phyloP scores from a whole-genome alignment of 1,140 invertebrate species.

The Coenobita brevimanus region DNA sequence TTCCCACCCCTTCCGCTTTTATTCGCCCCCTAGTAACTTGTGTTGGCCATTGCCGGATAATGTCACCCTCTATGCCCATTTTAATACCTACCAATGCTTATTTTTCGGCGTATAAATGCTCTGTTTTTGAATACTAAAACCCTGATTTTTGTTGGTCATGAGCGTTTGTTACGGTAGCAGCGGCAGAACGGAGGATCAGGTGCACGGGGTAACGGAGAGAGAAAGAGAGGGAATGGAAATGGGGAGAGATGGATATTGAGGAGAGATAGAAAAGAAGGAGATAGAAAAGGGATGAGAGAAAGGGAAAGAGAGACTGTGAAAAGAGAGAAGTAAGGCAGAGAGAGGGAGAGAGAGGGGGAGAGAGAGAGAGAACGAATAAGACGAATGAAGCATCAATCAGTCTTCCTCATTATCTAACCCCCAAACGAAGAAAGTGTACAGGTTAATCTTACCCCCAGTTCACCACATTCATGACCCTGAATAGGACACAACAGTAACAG shows the following conservation, averaged over 20 bases:
- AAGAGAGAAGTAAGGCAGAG: too few relatives aligned
- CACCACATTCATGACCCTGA: too few relatives aligned
- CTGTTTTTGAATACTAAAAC: slow-evolving; percentile 56
- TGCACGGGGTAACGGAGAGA: neutral
- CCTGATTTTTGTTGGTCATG: slow-evolving; percentile 22
- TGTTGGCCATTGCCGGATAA: slow-evolving; percentile 29
- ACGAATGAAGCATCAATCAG: neutral
- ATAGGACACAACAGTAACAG: too few relatives aligned
- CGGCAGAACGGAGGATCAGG: neutral
- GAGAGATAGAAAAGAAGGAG: neutral
- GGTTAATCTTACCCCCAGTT: too few relatives aligned
- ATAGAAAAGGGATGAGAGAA: neutral
- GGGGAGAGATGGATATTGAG: neutral
- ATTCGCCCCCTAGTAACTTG: slow-evolving; percentile 9
- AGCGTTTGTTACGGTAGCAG: neutral
- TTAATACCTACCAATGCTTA: slow-evolving; percentile 53
- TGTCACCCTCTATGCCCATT: slow-evolving; percentile 51
- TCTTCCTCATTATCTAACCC: too few relatives aligned
- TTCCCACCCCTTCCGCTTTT: neutral
- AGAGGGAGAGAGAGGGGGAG: neutral
- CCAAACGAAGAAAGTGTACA: too few relatives aligned
- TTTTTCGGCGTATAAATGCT: slow-evolving; percentile 55
- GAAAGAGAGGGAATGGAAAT: neutral
- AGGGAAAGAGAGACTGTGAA: neutral
- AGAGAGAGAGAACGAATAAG: neutral